A percentile compares a stretch with the other conserved stretches of the same genome.
Evolutionary conservation across 2,113 vertebrate genomes (phyloP).

Genomic region (Sardina pilchardus): DNA sequence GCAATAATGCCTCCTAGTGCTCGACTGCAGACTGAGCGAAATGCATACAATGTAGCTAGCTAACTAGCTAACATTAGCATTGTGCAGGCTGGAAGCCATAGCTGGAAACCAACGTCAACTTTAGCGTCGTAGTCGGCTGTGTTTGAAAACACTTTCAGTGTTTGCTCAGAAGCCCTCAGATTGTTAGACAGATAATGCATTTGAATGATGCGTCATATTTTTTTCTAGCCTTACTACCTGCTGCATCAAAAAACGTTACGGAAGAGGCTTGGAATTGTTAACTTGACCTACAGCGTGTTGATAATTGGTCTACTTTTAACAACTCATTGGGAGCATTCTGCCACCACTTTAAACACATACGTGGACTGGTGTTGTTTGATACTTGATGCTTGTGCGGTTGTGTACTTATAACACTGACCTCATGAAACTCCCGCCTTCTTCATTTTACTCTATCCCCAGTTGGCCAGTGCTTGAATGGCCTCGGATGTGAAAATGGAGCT

Average conservation of each 20-base stretch:
- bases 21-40: neutral
- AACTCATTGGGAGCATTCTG: neutral
- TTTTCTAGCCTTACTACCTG: neutral
- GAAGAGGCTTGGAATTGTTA: neutral
- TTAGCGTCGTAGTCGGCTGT: neutral
- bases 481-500: conserved; percentile 18
- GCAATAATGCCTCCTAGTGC: conserved; percentile 21
- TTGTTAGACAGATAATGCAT: neutral
- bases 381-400: no score
- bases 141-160: neutral
- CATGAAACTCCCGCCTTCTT: neutral
- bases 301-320: neutral
- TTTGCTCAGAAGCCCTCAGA: neutral
- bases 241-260: neutral
- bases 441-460: neutral
- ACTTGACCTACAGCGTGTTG: neutral
- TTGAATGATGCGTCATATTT: neutral
- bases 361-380: neutral
- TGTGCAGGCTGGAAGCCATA: neutral
- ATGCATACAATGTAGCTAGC: neutral
- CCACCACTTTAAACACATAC: neutral
- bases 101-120: neutral
- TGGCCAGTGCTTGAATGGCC: neutral
- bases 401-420: neutral
- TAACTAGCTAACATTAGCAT: neutral